Base-by-base conservation (phyloP, 2,888 invertebrate species). In the Mythimna impura region DNA sequence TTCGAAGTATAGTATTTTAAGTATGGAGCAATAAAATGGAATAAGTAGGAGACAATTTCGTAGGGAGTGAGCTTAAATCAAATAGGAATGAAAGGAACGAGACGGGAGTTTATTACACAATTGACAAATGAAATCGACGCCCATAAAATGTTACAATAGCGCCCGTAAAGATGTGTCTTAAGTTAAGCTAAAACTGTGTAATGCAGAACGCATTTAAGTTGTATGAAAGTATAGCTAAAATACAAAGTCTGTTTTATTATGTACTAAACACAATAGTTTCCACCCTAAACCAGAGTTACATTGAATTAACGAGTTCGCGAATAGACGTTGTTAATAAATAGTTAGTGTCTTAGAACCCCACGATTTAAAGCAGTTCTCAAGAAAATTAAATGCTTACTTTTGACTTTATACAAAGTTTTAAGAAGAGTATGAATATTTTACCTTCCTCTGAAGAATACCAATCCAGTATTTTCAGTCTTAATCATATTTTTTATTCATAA, bases 121-220 rank as follows among this genome's bases (percentile, higher is more conserved):
- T 92, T 90, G 91, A 91, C 91, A 90, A 90, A 87, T 90, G 86
- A 91, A 92, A 92, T 90, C 86, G 90, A 89, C 85, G 80, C 79
- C 81, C 86, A 87, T 89, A 90, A 92, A 90, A 91, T 81, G 87
- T 88, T 83, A 88, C 85, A 85, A 78, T 83, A 82, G 57, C 71
- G 74, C 77, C 78, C 74, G 70, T 74, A 79, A 85, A 82, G 71
- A 79, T 74, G 76, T 76, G 74, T 81, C 74, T 80, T 66, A 81
- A 81, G 63, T 73, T 82, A 79, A 70, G 65, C 81, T 73, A 57
- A 74, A 83, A 68, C 66, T 66, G 66, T 66, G 65, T 80, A 70
- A 83, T 69, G 50, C 61, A 58, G 43, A 73, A 65, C 67, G 71
- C 66, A 71, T 72, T 66, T 62, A 55, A 78, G 61, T 66, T 65